Evolutionary conservation across 92 coral and sea anemone genomes (phyloP), one percentile per base, ranked within the genome.

Genomic region (Epizoanthus stellaris): DNA sequence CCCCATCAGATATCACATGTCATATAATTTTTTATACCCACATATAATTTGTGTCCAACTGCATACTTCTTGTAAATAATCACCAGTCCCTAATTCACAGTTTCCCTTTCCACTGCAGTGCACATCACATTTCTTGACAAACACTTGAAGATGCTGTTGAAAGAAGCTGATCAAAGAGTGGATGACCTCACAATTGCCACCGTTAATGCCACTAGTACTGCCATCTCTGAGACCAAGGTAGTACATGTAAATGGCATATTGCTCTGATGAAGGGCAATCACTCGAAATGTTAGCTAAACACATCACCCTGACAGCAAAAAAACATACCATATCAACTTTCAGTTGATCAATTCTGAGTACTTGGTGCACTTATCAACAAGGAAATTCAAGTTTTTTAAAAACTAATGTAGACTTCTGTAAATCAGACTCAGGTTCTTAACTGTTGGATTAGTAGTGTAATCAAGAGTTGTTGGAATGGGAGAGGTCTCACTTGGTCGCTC

Each of bases 141-240:
- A 63, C 95, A 95, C 61, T 73, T 96, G 3, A 92, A 94, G 83
- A 96, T 93, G 99, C 76, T 96, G 87, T 72, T 90, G 74, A 94
- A 81, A 67, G 94, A 87, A 40, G 99, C 99, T 4, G 99, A 96
- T 68, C 95, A 88, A 47, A 90, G 89, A 63, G 97, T 96, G 76
- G 96, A 96, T 42, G 95, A 96, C 47, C 93, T 91, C 23, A 92
- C 94, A 16, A 67, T 85, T 49, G 60, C 93, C 17, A 93, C 95
- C 25, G 95, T 95, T 17, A 94, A 96, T 83, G 95, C 94, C 14
- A 91, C 89, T 7, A 92, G 91, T 23, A 90, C 93, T 16, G 82
- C 87, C 43, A 85, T 91, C 13, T 87, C 97, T 6, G 99, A 96
- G 72, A 84, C 80, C 52, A 96, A 96, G 98, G 98, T 96, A 81